Evolutionary conservation across 2,797 vertebrate genomes (phyloP).

Genomic region (Oreochromis grahami): DNA sequence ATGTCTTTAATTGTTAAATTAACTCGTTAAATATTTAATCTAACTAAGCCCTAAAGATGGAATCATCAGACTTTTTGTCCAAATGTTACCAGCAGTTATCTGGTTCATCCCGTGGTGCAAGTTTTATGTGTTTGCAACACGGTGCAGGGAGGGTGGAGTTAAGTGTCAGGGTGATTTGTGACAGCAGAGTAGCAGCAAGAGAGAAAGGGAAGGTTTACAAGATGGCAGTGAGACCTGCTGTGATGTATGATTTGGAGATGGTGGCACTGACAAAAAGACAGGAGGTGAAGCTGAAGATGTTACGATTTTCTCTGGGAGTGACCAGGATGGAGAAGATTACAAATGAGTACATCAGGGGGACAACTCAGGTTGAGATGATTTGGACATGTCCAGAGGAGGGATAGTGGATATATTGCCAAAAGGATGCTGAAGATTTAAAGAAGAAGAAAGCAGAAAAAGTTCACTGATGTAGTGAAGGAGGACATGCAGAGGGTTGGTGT

Average conservation of each 20-base stretch:
- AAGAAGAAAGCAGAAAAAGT: background rate
- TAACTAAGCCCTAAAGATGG: background rate
- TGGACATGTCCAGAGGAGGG: background rate
- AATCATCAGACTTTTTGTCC: background rate
- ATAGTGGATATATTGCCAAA: background rate
- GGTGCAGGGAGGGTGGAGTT: background rate
- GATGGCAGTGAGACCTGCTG: background rate
- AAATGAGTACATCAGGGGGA: background rate
- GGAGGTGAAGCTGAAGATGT: no score
- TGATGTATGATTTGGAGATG: background rate
- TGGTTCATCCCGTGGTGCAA: background rate
- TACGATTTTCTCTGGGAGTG: no score
- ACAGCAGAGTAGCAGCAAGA: background rate
- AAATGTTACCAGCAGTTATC: background rate
- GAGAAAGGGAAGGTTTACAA: background rate
- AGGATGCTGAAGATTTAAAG: background rate
- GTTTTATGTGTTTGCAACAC: background rate
- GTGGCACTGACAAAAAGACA: background rate
- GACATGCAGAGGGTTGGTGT: background rate
- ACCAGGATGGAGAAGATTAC: background rate
- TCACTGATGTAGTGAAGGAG: background rate
- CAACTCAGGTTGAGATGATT: background rate
- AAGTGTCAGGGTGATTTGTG: background rate
- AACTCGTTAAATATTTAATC: background rate
- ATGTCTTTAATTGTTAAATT: background rate